phyloP scores from a whole-genome alignment of 2,797 vertebrate genomes.

The Gadopsis marmoratus region DNA sequence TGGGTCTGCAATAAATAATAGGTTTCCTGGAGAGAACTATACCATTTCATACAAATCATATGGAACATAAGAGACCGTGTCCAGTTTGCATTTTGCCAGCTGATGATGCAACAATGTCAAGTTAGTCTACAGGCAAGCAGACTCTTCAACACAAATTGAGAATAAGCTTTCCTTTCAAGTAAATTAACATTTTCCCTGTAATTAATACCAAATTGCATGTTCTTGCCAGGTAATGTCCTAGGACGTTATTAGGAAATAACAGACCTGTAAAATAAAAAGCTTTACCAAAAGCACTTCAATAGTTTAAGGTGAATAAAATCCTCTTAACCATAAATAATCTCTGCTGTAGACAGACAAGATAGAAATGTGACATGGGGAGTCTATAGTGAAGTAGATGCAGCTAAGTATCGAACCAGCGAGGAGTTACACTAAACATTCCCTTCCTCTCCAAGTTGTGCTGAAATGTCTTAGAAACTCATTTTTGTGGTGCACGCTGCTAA shows the following conservation, averaged over 20 bases:
- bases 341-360: neutral
- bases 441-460: neutral
- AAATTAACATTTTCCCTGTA: neutral
- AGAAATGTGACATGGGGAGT: no score
- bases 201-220: neutral
- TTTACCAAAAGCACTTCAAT: neutral
- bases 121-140: neutral
- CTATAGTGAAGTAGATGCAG: no score
- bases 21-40: neutral
- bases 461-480: neutral
- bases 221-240: neutral
- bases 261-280: neutral
- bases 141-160: neutral
- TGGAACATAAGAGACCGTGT: neutral
- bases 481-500: neutral
- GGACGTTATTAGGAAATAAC: neutral
- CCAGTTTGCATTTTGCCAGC: neutral
- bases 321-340: neutral
- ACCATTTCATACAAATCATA: neutral
- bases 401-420: no score
- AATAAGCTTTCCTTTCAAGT: neutral
- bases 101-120: neutral
- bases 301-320: neutral
- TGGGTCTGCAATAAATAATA: neutral
- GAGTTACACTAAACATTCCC: no score